These are phyloP conservation scores for Campylorhamphus procurvoides DNA, from an alignment of 2,113 vertebrate genomes.

Conservation along the genomic window DNA sequence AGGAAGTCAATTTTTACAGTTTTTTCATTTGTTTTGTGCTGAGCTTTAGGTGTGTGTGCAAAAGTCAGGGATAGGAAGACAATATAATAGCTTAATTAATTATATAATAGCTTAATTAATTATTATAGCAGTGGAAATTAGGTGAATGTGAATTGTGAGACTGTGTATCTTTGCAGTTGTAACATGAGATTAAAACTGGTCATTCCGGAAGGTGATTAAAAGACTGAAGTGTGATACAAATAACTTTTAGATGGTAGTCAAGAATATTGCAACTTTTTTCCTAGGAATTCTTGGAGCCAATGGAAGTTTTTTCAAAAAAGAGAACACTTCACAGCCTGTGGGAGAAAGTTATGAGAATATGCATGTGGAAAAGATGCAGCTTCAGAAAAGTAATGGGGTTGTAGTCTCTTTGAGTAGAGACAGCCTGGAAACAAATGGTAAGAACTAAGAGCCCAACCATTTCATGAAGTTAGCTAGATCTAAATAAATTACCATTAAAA, in stretches of 20 bases:
- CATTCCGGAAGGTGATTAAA: background rate
- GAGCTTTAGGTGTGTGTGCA: background rate
- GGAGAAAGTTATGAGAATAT: constrained; percentile 70
- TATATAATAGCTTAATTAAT: background rate
- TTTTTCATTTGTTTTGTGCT: background rate
- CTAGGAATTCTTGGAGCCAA: constrained; percentile 68
- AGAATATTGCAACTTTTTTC: background rate
- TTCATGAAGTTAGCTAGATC: background rate
- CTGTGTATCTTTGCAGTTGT: background rate
- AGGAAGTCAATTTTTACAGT: background rate
- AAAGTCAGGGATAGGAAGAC: background rate
- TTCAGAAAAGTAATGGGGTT: constrained; percentile 52
- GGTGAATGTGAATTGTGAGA: background rate
- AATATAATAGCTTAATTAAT: background rate
- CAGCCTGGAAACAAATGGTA: constrained; percentile 83
- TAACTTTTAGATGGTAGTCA: background rate
- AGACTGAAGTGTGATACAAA: background rate
- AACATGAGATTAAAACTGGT: background rate
- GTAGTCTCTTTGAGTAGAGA: constrained; percentile 73
- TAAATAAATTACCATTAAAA: background rate
- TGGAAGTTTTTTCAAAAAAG: constrained; percentile 80
- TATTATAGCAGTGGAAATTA: background rate
- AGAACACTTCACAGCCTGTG: constrained; percentile 70
- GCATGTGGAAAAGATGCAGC: constrained; percentile 32
- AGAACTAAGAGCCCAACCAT: constrained; percentile 13